A percentile compares a stretch with the other conserved stretches of the same genome.
Conservation (phyloP, 2,888 invertebrate genomes). For the Diabrotica balteata region DNA sequence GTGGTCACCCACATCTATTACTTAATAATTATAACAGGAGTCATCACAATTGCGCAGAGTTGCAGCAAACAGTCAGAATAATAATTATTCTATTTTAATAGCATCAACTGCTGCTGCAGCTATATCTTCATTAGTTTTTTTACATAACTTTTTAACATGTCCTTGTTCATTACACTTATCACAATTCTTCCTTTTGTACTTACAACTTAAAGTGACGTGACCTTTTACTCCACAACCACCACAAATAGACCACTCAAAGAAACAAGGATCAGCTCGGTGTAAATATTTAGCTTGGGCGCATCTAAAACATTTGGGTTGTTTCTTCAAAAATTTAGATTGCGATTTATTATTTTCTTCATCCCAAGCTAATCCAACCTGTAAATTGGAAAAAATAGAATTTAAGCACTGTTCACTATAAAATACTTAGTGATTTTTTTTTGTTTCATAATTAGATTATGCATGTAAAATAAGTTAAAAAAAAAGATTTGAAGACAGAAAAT, state of each 20-base stretch:
- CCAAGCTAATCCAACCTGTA: conserved; percentile 20
- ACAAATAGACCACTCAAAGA: conserved; percentile 33
- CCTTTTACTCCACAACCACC: conserved; percentile 26
- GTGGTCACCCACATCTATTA: no score
- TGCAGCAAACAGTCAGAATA: no score
- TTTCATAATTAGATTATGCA: no score
- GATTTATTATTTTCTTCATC: conserved; percentile 12
- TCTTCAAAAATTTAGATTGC: conserved; percentile 13
- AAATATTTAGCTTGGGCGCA: conserved; percentile 16
- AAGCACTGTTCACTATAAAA: no score
- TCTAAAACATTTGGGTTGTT: conserved; percentile 29
- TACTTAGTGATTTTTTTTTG: no score
- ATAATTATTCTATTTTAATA: no score
- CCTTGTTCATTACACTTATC: conserved; percentile 29
- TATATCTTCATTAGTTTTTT: neutral
- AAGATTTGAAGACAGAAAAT: no score
- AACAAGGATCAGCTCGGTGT: conserved; percentile 25
- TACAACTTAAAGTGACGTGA: conserved; percentile 32
- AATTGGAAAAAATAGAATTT: neutral
- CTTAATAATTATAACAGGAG: no score
- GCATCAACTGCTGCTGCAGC: no score
- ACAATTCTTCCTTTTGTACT: conserved; percentile 31
- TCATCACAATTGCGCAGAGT: no score
- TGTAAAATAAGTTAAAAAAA: no score
- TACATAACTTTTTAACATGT: conserved; percentile 31